Evolutionary conservation across 2,888 invertebrate species (phyloP).

Genomic region (Dasysyrphus tricinctus): DNA sequence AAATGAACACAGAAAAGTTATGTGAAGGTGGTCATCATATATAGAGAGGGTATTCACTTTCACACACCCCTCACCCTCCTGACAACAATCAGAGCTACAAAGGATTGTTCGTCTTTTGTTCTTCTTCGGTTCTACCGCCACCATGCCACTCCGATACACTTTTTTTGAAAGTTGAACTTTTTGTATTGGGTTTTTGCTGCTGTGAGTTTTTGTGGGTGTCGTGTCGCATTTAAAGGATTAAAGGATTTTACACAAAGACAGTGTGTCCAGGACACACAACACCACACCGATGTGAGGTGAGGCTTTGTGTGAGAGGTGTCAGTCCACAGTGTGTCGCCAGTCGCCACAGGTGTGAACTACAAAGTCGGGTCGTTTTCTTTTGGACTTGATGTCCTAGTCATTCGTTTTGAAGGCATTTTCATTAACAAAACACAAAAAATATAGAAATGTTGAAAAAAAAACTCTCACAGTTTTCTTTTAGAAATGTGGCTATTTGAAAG

Average conservation of each 20-base stretch:
- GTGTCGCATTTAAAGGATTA: conserved; percentile 74
- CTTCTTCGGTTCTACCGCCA: conserved; percentile 43
- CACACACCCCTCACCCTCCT: conserved; percentile 64
- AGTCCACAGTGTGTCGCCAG: conserved; percentile 50
- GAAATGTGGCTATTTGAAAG: conserved; percentile 45
- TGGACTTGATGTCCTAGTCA: conserved; percentile 53
- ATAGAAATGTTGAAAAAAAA: conserved; percentile 14
- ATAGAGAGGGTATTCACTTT: conserved; percentile 48
- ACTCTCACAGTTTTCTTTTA: conserved; percentile 33
- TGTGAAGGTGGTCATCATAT: conserved; percentile 36
- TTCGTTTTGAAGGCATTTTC: conserved; percentile 39
- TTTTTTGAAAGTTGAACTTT: conserved; percentile 42
- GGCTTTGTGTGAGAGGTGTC: neutral
- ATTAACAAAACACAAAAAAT: conserved; percentile 7
- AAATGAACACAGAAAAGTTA: conserved; percentile 42
- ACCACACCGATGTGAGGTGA: conserved; percentile 4
- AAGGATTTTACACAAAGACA: conserved; percentile 74
- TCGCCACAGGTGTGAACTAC: conserved; percentile 75
- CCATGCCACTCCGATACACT: neutral
- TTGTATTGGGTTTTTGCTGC: conserved; percentile 25
- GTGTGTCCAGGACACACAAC: conserved; percentile 67
- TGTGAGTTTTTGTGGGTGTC: conserved; percentile 69
- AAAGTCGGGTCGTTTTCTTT: conserved; percentile 71
- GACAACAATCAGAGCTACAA: conserved; percentile 39
- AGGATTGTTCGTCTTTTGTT: conserved; percentile 42